Evolutionary conservation across 2,797 vertebrate genomes (phyloP).

Genomic region (Galagoides demidoff): DNA sequence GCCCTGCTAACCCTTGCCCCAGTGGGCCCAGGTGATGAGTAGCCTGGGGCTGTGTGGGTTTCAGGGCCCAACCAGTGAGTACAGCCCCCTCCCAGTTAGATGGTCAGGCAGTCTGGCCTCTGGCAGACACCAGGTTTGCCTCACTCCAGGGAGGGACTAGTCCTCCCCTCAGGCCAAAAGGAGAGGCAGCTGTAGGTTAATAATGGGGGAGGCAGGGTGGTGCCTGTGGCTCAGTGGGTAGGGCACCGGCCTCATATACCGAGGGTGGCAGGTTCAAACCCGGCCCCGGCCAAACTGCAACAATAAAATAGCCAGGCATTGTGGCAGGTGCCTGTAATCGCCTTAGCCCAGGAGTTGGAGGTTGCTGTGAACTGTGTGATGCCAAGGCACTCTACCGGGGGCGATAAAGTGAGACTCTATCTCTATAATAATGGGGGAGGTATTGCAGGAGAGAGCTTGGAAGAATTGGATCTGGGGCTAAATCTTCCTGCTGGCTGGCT

Average conservation of each 20-base stretch:
- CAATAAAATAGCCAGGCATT: no score
- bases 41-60: not conserved
- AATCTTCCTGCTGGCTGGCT: not conserved
- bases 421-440: no score
- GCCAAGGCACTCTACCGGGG: no score
- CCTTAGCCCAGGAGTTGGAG: no score
- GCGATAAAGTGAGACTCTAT: no score
- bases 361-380: no score
- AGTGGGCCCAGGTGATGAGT: not conserved
- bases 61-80: not conserved
- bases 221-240: no score
- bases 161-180: not conserved
- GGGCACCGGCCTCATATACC: no score
- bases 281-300: no score
- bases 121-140: not conserved
- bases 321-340: no score
- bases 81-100: not conserved
- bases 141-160: not conserved
- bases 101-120: not conserved
- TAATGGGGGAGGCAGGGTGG: no score
- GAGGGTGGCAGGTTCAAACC: no score
- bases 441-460: not conserved
- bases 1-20: not conserved
- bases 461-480: not conserved
- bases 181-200: conserved; percentile 31